A percentile compares a stretch with the other conserved stretches of the same genome.
These are phyloP conservation scores for Papilio demoleus DNA, from an alignment of 2,888 invertebrate species.

Conservation along the genomic window DNA sequence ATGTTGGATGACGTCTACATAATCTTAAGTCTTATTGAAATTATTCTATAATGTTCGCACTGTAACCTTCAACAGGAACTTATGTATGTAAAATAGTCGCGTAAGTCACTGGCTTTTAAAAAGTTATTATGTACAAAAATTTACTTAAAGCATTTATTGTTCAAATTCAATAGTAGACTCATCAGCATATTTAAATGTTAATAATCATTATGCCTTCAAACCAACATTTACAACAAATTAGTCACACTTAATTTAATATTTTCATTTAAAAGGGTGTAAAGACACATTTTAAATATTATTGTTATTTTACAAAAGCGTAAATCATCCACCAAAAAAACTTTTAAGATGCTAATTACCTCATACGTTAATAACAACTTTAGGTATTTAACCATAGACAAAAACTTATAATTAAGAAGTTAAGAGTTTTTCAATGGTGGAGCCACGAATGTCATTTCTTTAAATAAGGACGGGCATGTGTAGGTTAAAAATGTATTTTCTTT, in stretches of 20 bases:
- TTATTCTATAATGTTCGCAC: too few species aligned
- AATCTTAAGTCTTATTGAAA: too few species aligned
- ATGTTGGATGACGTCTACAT: too few species aligned
- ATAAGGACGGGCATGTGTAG: too few species aligned
- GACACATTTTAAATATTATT: not conserved
- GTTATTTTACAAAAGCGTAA: not conserved
- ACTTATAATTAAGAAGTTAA: too few species aligned
- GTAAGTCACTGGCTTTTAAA: slow-evolving; percentile 43
- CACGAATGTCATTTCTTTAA: too few species aligned
- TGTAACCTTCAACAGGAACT: not conserved
- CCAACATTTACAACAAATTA: not conserved
- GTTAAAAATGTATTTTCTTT: too few species aligned
- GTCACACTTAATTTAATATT: not conserved
- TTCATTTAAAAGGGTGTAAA: not conserved
- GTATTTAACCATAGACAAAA: too few species aligned
- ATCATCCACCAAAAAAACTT: not conserved
- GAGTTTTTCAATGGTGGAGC: too few species aligned
- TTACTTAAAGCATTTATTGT: not conserved
- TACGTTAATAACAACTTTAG: not conserved
- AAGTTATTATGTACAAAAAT: not conserved
- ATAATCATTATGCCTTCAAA: not conserved
- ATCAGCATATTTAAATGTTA: not conserved
- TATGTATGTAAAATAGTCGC: slow-evolving; percentile 44
- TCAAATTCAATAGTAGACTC: not conserved
- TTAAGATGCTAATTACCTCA: not conserved